Conservation (phyloP, 2,888 invertebrate species). For the Tetanocera ferruginea region DNA sequence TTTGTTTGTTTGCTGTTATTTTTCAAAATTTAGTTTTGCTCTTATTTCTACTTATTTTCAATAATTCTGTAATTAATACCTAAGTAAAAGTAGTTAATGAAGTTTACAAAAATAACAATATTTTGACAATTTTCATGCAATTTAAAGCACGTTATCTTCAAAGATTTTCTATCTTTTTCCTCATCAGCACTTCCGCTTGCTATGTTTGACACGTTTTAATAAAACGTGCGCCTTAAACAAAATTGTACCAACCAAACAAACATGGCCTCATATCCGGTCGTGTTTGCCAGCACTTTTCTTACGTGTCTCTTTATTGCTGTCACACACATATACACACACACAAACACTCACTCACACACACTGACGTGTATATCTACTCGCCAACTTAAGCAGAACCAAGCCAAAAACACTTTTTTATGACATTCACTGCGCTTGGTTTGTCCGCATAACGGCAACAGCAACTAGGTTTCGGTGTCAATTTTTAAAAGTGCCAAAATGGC, state of each 20-base stretch:
- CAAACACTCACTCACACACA: too few species aligned
- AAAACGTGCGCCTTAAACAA: neutral
- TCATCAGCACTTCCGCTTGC: neutral
- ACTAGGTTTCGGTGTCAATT: constrained; percentile 22
- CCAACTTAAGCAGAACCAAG: neutral
- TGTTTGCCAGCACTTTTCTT: neutral
- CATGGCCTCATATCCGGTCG: constrained; percentile 28
- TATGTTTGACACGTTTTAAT: neutral
- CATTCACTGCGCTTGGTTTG: constrained; percentile 22
- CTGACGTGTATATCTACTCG: neutral
- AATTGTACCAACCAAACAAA: constrained; percentile 8
- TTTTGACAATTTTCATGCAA: neutral
- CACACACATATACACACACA: neutral
- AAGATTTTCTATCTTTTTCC: neutral
- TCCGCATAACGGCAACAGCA: constrained; percentile 24
- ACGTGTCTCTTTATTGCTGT: neutral
- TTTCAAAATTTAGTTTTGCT: too few species aligned
- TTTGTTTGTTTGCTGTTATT: too few species aligned
- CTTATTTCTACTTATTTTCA: too few species aligned
- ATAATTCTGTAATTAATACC: too few species aligned
- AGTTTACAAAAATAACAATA: too few species aligned
- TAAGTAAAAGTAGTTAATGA: too few species aligned
- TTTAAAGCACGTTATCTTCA: neutral
- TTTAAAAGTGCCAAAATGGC: constrained; percentile 6
- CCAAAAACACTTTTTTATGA: constrained; percentile 18